These are phyloP conservation scores for Eilema depressum DNA, from an alignment of 2,888 invertebrate genomes.

Conservation along the genomic window DNA sequence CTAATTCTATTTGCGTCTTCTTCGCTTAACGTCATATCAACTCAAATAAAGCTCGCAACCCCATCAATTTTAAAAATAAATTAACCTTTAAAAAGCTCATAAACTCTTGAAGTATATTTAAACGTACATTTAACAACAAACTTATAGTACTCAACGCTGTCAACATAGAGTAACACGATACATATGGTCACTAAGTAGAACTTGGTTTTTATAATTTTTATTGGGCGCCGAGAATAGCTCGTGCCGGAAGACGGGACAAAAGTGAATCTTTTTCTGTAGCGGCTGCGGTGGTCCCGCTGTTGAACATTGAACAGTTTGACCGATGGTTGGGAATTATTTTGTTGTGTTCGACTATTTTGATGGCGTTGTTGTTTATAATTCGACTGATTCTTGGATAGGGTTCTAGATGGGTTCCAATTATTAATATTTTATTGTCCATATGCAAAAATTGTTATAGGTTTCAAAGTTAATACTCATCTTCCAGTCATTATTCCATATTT, in stretches of 20 bases:
- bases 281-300: constrained; percentile 67
- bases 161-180: constrained; percentile 61
- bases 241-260: constrained; percentile 76
- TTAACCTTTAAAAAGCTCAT: constrained; percentile 18
- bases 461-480: background rate
- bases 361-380: constrained; percentile 26
- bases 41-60: background rate
- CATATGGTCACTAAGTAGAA: constrained; percentile 73
- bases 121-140: constrained; percentile 19
- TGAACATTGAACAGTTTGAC: constrained; percentile 42
- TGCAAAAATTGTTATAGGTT: background rate
- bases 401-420: background rate
- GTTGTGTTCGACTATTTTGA: constrained; percentile 39
- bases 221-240: constrained; percentile 62
- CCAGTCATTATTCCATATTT: background rate
- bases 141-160: constrained; percentile 48
- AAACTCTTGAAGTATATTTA: constrained; percentile 22
- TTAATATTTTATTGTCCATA: background rate
- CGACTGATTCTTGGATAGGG: background rate
- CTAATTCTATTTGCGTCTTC: background rate
- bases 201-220: constrained; percentile 61
- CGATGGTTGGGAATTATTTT: constrained; percentile 41
- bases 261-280: constrained; percentile 71
- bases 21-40: background rate
- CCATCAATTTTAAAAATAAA: constrained; percentile 19